Percentiles rank a stretch among this genome's conserved stretches.
Evolutionary conservation across 1,140 invertebrate species (phyloP).

Genomic region (Vollenhovia emeryi): DNA sequence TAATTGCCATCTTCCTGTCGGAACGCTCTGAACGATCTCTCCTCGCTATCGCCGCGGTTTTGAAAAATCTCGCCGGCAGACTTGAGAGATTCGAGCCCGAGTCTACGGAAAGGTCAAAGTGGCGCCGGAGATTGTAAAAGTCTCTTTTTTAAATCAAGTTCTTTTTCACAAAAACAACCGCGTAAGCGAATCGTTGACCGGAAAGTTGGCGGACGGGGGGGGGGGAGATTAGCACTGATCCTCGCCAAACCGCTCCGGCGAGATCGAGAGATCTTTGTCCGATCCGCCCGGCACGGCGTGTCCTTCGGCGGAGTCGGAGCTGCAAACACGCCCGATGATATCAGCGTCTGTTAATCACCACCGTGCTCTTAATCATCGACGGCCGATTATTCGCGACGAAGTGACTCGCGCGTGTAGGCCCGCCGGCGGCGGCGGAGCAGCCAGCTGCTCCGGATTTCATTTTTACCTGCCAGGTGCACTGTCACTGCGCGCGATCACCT

Average conservation of each 20-base stretch:
- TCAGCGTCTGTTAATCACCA: conserved; percentile 41
- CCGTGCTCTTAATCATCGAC: not conserved
- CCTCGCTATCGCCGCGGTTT: not conserved
- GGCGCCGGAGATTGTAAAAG: not conserved
- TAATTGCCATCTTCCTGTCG: not conserved
- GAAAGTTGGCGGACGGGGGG: not conserved
- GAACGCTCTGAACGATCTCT: not conserved
- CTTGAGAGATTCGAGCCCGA: not conserved
- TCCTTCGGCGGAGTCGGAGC: not conserved
- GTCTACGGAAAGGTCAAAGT: not conserved
- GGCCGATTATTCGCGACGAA: not conserved
- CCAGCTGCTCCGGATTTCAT: conserved; percentile 26
- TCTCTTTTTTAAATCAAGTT: not conserved
- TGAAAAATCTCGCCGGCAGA: not conserved
- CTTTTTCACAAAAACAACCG: not conserved
- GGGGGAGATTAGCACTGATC: not conserved
- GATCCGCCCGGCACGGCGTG: not conserved
- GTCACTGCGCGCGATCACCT: conserved; percentile 6
- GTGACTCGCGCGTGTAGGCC: conserved; percentile 11
- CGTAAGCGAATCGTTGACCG: not conserved
- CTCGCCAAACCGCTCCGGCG: not conserved
- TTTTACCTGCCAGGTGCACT: conserved; percentile 47
- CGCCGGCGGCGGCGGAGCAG: not conserved
- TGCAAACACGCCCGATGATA: conserved; percentile 37
- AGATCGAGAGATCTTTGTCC: not conserved